These are phyloP conservation scores for Gallirallus australis DNA, from an alignment of 2,797 vertebrate species.

Conservation along the genomic window DNA sequence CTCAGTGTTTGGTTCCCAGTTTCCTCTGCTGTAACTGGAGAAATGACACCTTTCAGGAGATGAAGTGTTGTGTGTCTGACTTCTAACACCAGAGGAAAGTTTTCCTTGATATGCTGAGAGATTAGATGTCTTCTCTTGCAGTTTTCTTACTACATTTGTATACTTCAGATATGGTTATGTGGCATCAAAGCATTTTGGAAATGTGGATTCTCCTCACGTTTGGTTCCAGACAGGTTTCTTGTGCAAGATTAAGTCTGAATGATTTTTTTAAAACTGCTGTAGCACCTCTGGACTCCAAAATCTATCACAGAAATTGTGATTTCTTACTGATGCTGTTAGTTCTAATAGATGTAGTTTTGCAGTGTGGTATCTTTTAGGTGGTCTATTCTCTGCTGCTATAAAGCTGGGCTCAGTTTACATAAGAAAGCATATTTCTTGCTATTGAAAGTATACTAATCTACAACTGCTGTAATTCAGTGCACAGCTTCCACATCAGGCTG, in stretches of 20 bases:
- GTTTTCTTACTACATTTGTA: not conserved
- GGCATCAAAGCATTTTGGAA: not conserved
- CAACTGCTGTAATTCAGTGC: not conserved
- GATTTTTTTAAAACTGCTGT: not conserved
- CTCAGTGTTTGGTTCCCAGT: not conserved
- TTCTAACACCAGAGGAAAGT: not conserved
- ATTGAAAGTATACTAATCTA: not conserved
- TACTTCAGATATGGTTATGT: not conserved
- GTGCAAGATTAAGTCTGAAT: not conserved
- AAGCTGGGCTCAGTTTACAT: not conserved
- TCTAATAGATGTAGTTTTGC: not conserved
- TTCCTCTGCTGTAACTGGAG: conserved; percentile 5
- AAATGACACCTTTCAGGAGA: not conserved
- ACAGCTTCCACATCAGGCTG: not conserved
- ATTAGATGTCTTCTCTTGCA: not conserved
- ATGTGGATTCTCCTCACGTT: not conserved
- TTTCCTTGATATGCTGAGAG: not conserved
- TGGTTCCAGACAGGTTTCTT: not conserved
- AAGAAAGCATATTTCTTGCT: no score
- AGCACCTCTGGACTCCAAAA: not conserved
- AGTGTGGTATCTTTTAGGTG: not conserved
- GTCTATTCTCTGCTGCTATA: not conserved
- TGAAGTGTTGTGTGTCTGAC: not conserved
- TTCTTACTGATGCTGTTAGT: not conserved
- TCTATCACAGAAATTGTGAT: not conserved